These are phyloP conservation scores for Lithobates sylvaticus DNA, from an alignment of 2,797 vertebrate species.

Conservation along the genomic window DNA sequence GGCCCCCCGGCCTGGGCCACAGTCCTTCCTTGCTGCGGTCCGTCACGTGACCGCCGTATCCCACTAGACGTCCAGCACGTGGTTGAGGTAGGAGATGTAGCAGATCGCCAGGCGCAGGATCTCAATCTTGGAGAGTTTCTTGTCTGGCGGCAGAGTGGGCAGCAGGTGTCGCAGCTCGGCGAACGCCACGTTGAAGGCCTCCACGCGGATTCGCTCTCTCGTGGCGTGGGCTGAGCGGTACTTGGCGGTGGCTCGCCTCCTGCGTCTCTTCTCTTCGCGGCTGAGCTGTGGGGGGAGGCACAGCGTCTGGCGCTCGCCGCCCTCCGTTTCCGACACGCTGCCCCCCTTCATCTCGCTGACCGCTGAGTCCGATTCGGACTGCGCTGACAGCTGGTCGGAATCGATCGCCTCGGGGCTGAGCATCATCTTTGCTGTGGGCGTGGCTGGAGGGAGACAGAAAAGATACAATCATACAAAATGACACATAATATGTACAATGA, in stretches of 20 bases:
- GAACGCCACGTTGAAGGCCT: conserved; percentile 87
- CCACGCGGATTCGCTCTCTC: conserved; percentile 84
- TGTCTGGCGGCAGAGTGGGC: conserved; percentile 86
- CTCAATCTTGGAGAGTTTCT: conserved; percentile 89
- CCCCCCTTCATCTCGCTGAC: conserved; percentile 83
- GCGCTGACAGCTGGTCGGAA: conserved; percentile 84
- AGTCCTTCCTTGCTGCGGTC: background rate
- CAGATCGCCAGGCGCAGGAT: conserved; percentile 85
- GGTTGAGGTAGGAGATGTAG: conserved; percentile 89
- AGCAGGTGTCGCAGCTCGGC: conserved; percentile 84
- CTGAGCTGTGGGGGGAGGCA: conserved; percentile 84
- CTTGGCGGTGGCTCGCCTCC: conserved; percentile 79
- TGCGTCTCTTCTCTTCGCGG: conserved; percentile 83
- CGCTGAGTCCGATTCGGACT: conserved; percentile 83
- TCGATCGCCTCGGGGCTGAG: conserved; percentile 87
- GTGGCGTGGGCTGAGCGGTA: conserved; percentile 86
- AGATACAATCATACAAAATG: too few species aligned
- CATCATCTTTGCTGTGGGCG: conserved; percentile 85
- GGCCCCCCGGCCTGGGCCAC: background rate
- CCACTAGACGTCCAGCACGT: conserved; percentile 79
- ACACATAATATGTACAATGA: too few species aligned
- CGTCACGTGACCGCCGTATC: background rate
- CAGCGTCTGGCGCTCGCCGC: conserved; percentile 70
- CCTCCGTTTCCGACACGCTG: conserved; percentile 84
- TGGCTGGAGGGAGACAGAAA: conserved; percentile 7